These are phyloP conservation scores for Taxidea taxus DNA, from an alignment of 2,113 vertebrate genomes.

Conservation along the genomic window DNA sequence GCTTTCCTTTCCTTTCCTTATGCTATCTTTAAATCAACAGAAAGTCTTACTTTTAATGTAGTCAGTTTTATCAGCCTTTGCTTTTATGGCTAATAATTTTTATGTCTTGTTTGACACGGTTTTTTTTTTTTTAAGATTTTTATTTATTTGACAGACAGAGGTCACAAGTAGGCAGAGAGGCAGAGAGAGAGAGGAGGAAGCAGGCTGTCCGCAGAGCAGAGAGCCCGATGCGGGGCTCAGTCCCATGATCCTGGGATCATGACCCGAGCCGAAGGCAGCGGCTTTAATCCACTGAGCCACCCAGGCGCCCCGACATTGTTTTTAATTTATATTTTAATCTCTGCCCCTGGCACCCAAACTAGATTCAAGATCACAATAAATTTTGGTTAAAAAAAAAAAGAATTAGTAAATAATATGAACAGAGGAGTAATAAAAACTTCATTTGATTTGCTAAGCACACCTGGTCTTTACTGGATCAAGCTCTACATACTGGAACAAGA, in stretches of 20 bases:
- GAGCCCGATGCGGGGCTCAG: too few relatives aligned
- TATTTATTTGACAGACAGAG: too few relatives aligned
- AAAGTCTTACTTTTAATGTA: slow-evolving; percentile 11
- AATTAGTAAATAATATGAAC: slow-evolving; percentile 33
- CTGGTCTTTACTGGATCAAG: not conserved
- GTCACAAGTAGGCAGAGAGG: too few relatives aligned
- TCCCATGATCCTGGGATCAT: too few relatives aligned
- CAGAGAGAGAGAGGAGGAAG: too few relatives aligned
- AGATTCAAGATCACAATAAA: slow-evolving; percentile 9
- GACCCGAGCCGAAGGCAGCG: too few relatives aligned
- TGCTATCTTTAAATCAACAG: slow-evolving; percentile 43
- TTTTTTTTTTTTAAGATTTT: too few relatives aligned
- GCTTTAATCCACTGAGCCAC: too few relatives aligned
- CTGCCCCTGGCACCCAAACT: not conserved
- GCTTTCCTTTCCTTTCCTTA: slow-evolving; percentile 3
- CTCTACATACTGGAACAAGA: not conserved
- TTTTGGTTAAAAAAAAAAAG: slow-evolving; percentile 31
- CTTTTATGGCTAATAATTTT: slow-evolving; percentile 33
- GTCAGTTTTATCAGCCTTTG: slow-evolving; percentile 16
- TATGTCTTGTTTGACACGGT: slow-evolving; percentile 37
- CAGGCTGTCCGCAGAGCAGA: too few relatives aligned
- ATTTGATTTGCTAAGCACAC: slow-evolving; percentile 25
- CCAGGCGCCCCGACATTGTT: too few relatives aligned
- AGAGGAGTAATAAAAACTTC: slow-evolving; percentile 21
- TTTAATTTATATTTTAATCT: slow-evolving; percentile 51